Evolutionary conservation across 2,113 vertebrate species (phyloP).

Genomic region (Gobio gobio): DNA sequence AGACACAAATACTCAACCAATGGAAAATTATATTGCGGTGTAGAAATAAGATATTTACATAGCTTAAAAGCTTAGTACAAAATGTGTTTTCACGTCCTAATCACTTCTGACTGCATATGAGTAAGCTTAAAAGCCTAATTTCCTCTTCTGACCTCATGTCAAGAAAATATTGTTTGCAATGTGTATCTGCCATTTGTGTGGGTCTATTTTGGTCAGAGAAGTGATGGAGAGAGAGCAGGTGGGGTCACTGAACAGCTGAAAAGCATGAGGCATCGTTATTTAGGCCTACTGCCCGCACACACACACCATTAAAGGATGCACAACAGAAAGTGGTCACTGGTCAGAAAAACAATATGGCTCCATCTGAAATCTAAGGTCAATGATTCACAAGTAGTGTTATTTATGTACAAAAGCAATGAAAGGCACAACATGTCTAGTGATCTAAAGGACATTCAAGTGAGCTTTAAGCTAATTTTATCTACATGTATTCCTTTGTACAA

Average conservation of each 20-base stretch:
- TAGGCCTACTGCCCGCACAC: slow-evolving; percentile 7
- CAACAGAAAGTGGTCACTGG: not conserved
- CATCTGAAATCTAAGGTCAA: not conserved
- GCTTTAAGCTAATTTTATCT: not conserved
- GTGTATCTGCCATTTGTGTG: slow-evolving; percentile 21
- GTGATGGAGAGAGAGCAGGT: slow-evolving; percentile 55
- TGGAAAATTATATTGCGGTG: slow-evolving; percentile 8
- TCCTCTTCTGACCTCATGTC: slow-evolving; percentile 32
- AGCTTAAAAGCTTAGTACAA: not conserved
- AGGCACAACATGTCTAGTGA: not conserved
- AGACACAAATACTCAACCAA: slow-evolving; percentile 34
- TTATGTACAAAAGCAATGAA: not conserved
- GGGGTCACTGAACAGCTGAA: slow-evolving; percentile 51
- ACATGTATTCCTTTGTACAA: no score
- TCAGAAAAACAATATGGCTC: slow-evolving; percentile 6
- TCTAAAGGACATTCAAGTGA: not conserved
- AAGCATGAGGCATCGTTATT: slow-evolving; percentile 29
- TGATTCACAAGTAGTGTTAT: not conserved
- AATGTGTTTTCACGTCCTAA: not conserved
- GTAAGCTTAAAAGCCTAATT: not conserved
- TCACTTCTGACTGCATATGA: slow-evolving; percentile 15
- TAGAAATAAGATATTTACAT: slow-evolving; percentile 17
- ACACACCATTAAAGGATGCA: slow-evolving; percentile 19
- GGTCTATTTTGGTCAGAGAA: slow-evolving; percentile 52
- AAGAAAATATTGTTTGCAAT: slow-evolving; percentile 40